These are phyloP conservation scores for Eristalis pertinax DNA, from an alignment of 2,888 invertebrate species.

Conservation along the genomic window DNA sequence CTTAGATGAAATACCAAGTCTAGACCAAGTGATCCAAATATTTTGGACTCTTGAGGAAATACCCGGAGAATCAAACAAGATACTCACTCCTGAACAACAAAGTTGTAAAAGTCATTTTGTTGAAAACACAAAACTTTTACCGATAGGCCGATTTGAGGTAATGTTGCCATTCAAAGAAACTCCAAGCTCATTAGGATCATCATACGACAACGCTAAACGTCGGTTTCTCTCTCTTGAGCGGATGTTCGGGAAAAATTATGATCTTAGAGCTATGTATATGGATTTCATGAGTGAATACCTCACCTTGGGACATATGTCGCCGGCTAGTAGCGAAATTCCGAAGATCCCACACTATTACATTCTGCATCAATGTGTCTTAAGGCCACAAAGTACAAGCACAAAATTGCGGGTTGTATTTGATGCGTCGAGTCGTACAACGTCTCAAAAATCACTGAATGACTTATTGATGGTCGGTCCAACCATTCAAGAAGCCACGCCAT, in stretches of 20 bases:
- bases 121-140: too few relatives aligned
- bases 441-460: too few relatives aligned
- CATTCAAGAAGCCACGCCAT: not conserved
- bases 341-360: conserved; percentile 37
- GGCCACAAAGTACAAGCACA: not conserved
- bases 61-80: not conserved
- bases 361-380: conserved; percentile 11
- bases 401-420: too few relatives aligned
- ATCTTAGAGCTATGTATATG: conserved; percentile 44
- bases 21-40: not conserved
- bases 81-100: too few relatives aligned
- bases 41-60: conserved; percentile 3
- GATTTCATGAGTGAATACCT: conserved; percentile 64
- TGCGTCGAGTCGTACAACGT: too few relatives aligned
- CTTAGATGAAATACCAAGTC: conserved; percentile 6
- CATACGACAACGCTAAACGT: too few relatives aligned
- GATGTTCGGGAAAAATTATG: not conserved
- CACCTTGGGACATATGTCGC: conserved; percentile 54
- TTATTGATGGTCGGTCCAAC: too few relatives aligned
- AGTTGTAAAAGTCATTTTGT: too few relatives aligned
- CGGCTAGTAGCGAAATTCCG: conserved; percentile 1
- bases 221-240: too few relatives aligned
- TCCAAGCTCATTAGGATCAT: too few relatives aligned
- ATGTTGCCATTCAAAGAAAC: too few relatives aligned
- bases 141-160: too few relatives aligned